A percentile compares a stretch with the other conserved stretches of the same genome.
Evolutionary conservation across 2,888 invertebrate species (phyloP).

Genomic region (Cataglyphis altisquamis): DNA sequence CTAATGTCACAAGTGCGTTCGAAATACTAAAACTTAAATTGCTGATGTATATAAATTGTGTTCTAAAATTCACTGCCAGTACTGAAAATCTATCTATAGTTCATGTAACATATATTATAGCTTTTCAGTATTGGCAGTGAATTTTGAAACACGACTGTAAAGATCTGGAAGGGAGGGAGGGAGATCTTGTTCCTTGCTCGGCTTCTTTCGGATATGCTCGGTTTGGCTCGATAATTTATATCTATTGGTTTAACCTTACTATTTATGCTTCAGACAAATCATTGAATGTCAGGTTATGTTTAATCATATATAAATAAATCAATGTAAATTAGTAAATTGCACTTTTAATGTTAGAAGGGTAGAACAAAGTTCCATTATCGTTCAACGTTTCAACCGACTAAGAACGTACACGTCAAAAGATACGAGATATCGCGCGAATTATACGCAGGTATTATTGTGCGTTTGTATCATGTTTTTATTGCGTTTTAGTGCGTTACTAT

Average conservation of each 20-base stretch:
- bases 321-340: slow-evolving; percentile 48
- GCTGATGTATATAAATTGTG: too few species aligned
- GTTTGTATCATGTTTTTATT: neutral
- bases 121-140: too few species aligned
- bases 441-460: slow-evolving; percentile 28
- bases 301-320: slow-evolving; percentile 8
- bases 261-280: neutral
- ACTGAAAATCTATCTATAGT: too few species aligned
- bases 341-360: slow-evolving; percentile 38
- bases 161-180: too few species aligned
- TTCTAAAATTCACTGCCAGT: too few species aligned
- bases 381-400: slow-evolving; percentile 6
- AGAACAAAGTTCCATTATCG: neutral
- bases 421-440: neutral
- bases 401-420: neutral
- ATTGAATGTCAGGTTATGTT: slow-evolving; percentile 26
- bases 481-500: neutral
- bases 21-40: neutral
- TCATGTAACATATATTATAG: too few species aligned
- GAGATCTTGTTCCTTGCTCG: neutral
- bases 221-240: neutral
- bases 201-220: neutral
- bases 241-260: neutral
- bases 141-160: too few species aligned
- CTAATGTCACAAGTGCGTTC: neutral